Percentiles rank a stretch among this genome's conserved stretches.
These are phyloP conservation scores for Perccottus glenii DNA, from an alignment of 2,113 vertebrate genomes.

Conservation along the genomic window DNA sequence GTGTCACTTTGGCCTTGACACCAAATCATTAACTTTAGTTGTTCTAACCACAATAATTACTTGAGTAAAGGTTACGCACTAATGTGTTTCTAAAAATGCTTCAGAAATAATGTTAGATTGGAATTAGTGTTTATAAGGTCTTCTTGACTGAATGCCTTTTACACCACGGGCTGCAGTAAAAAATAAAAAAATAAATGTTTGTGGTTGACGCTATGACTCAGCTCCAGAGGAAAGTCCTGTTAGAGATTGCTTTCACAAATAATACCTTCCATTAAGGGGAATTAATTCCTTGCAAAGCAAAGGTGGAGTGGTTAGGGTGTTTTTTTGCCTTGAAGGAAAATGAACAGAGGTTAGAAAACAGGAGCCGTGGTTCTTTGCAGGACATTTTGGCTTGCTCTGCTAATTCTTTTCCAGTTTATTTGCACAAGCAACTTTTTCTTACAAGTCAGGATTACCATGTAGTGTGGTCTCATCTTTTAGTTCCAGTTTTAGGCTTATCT, in stretches of 20 bases:
- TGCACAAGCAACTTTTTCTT: constrained; percentile 17
- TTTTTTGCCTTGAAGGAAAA: constrained; percentile 39
- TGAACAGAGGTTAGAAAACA: constrained; percentile 48
- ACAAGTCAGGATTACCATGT: constrained; percentile 24
- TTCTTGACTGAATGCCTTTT: constrained; percentile 44
- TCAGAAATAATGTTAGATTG: constrained; percentile 40
- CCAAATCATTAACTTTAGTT: neutral
- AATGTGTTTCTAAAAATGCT: constrained; percentile 17
- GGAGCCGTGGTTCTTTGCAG: constrained; percentile 44
- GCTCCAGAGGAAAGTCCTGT: constrained; percentile 38
- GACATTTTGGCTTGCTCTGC: constrained; percentile 29
- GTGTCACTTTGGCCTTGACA: neutral
- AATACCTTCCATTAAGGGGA: constrained; percentile 57
- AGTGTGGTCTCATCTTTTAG: constrained; percentile 38
- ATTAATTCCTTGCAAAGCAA: constrained; percentile 57
- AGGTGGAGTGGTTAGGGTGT: constrained; percentile 33
- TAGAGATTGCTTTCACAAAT: constrained; percentile 50
- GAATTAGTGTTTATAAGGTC: constrained; percentile 53
- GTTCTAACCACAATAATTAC: neutral
- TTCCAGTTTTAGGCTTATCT: constrained; percentile 22
- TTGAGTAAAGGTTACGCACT: constrained; percentile 11
- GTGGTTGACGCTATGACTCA: constrained; percentile 53
- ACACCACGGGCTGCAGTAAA: constrained; percentile 52
- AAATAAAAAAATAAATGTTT: constrained; percentile 31
- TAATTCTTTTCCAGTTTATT: constrained; percentile 31